Percentiles rank a stretch among this genome's conserved stretches.
phyloP scores from a whole-genome alignment of 1,140 invertebrate genomes.

The Linepithema humile region DNA sequence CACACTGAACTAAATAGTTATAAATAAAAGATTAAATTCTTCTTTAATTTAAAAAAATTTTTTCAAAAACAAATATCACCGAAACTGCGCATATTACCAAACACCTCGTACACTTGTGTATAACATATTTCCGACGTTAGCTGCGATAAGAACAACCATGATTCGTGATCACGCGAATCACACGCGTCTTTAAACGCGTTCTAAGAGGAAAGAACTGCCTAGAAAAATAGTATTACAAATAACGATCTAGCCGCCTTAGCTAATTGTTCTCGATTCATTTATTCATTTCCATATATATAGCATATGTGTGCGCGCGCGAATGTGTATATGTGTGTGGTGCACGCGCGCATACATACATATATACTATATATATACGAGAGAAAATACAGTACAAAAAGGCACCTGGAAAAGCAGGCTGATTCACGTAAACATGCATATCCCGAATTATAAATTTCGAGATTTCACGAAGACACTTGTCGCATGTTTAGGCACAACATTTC shows the following conservation, averaged over 20 bases:
- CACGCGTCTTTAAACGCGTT: slow-evolving; percentile 14
- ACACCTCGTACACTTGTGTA: neutral
- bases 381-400: slow-evolving; percentile 70
- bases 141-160: slow-evolving; percentile 64
- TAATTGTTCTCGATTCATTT: slow-evolving; percentile 39
- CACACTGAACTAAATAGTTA: neutral
- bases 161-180: slow-evolving; percentile 33
- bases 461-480: slow-evolving; percentile 65
- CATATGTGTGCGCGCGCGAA: neutral
- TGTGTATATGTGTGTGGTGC: too few species aligned
- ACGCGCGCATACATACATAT: slow-evolving; percentile 16
- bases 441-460: slow-evolving; percentile 14
- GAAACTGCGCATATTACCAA: neutral
- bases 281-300: slow-evolving; percentile 43
- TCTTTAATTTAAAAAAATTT: neutral
- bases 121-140: slow-evolving; percentile 54
- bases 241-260: slow-evolving; percentile 60
- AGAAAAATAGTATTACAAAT: slow-evolving; percentile 74
- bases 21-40: neutral
- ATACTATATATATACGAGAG: slow-evolving; percentile 70
- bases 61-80: neutral
- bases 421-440: neutral
- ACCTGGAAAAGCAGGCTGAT: slow-evolving; percentile 71
- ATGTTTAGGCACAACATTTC: slow-evolving; percentile 68
- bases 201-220: slow-evolving; percentile 56